Base-by-base conservation (phyloP, 2,797 vertebrate species). In the Sebastes oblongus region DNA sequence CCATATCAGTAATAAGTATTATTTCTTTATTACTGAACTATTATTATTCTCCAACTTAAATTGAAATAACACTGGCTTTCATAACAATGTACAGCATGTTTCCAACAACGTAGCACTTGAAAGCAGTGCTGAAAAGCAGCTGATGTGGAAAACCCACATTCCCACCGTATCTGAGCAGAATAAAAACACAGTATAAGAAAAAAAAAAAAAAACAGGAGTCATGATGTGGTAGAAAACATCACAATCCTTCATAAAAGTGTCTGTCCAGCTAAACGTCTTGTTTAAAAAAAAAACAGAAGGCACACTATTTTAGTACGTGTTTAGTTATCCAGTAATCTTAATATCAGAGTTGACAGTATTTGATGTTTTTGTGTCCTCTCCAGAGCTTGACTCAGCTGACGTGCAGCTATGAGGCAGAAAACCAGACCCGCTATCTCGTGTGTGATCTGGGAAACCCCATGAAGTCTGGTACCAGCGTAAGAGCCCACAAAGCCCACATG, bases 401-500 rank as follows among this genome's bases (percentile, higher is more conserved):
- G 54, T 98, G 98, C 87, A 97, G 96, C 91, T 98, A 98, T 3
- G 96, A 94, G 46, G 87, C 91, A 0, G 95, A 96, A 88, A 98
- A 98, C 83, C 94, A 96, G 80, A 97, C 97, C 32, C 95, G 96
- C 50, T 94, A 94, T 64, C 95, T 98, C 1, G 74, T 96, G 82
- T 98, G 98, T 83, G 97, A 98, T 92, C 96, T 98, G 83, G 98
- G 98, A 78, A 98, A 98, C 94, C 97, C 98, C 82, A 97, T 98
- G 97, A 97, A 97, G 93, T 94, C 97, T 14, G 96, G 96, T 24
- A 94, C 96, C 82, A 97, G 88, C 12, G 97, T 98, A 93, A 97
- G 97, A 94, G 70, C 72, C 70, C 36, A 29, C 68, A 66, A 62
- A 59, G 34, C 46, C 74, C 68, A 64, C 65, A 71, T 66, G 69